phyloP scores from a whole-genome alignment of 2,797 vertebrate species.

The Protonibea diacanthus region DNA sequence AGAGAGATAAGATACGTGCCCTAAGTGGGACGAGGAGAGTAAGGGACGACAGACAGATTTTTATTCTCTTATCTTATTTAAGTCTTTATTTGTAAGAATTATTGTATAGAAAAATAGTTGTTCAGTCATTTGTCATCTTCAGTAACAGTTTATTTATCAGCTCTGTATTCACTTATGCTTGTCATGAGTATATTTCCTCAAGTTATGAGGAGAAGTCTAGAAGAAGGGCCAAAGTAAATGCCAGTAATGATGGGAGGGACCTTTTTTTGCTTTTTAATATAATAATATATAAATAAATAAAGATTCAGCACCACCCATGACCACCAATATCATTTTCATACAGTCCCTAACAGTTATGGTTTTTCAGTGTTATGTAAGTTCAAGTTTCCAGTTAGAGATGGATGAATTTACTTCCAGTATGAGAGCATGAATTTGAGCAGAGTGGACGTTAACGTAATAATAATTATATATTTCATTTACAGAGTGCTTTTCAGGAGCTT shows the following conservation, averaged over 20 bases:
- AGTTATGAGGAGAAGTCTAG: background rate
- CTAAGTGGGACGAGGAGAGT: no score
- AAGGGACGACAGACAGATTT: background rate
- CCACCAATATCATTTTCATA: background rate
- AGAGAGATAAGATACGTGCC: background rate
- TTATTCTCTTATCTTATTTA: background rate
- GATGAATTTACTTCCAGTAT: background rate
- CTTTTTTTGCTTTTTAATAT: background rate
- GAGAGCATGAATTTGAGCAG: background rate
- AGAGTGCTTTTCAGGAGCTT: no score
- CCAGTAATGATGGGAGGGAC: background rate
- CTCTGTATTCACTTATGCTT: background rate
- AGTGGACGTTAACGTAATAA: background rate
- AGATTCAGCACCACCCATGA: background rate
- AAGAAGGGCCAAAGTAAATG: background rate
- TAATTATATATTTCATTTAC: no score
- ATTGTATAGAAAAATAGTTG: no score
- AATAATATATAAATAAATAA: background rate
- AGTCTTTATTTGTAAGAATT: background rate
- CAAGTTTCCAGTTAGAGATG: background rate
- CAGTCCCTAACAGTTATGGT: no score
- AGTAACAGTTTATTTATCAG: background rate
- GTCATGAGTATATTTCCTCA: background rate
- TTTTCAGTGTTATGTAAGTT: background rate
- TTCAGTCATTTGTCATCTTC: background rate